phyloP scores from a whole-genome alignment of 2,888 invertebrate species.

The Caenorhabditis sinica region DNA sequence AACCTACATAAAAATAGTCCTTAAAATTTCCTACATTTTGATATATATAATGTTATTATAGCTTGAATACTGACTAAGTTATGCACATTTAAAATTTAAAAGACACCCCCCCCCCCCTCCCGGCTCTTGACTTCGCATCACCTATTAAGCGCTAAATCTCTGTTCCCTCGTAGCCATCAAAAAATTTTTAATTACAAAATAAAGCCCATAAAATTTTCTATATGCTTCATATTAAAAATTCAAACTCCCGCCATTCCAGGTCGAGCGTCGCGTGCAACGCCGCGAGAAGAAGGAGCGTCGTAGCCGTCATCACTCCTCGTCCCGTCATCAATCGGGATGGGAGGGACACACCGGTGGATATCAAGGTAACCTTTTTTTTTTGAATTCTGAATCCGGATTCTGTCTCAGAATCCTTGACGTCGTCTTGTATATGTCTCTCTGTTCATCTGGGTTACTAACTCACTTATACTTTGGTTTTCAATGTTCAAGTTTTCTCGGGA shows the following conservation, averaged over 20 bases:
- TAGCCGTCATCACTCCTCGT: slow-evolving; percentile 73
- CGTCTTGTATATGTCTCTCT: not conserved
- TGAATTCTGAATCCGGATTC: not conserved
- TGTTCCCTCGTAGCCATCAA: no score
- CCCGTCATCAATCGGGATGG: slow-evolving; percentile 69
- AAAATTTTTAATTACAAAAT: no score
- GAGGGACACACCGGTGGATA: slow-evolving; percentile 70
- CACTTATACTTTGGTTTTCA: not conserved
- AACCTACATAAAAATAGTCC: no score
- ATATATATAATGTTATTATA: no score
- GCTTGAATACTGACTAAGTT: no score
- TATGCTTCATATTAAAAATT: not conserved
- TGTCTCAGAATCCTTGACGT: not conserved
- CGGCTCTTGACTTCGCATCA: no score
- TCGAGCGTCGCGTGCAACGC: slow-evolving; percentile 82
- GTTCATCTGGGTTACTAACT: not conserved
- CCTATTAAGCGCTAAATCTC: no score
- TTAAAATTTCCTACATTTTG: no score
- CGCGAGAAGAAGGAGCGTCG: slow-evolving; percentile 75
- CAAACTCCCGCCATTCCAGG: slow-evolving; percentile 29
- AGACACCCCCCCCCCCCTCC: no score
- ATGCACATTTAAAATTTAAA: no score
- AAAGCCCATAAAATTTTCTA: no score
- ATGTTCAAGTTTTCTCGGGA: not conserved
- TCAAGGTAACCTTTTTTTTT: slow-evolving; percentile 53